Evolutionary conservation across 1,140 invertebrate species (phyloP).

Genomic region (Drosophila mauritiana): DNA sequence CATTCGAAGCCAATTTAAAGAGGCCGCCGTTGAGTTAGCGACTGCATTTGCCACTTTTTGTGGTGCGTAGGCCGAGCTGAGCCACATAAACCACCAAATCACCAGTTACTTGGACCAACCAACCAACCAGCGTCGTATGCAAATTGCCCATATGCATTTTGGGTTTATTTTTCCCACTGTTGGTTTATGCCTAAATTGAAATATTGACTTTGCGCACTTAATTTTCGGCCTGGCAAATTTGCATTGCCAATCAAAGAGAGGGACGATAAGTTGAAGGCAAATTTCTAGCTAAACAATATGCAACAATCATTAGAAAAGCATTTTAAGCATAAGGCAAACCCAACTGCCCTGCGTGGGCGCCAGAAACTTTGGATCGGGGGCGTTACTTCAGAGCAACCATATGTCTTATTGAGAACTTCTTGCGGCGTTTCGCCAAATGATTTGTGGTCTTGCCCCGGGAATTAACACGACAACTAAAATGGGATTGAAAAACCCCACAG

Average conservation of each 20-base stretch:
- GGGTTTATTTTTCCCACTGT: conserved; percentile 10
- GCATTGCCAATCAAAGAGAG: conserved; percentile 68
- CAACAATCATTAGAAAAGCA: conserved; percentile 79
- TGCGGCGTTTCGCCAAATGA: conserved; percentile 40
- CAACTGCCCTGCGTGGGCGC: conserved; percentile 30
- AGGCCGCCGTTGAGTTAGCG: conserved; percentile 36
- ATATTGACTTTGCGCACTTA: conserved; percentile 81
- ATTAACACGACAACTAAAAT: conserved; percentile 13
- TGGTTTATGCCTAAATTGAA: conserved; percentile 62
- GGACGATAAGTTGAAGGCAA: conserved; percentile 21
- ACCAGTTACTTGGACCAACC: conserved; percentile 51
- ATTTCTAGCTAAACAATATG: conserved; percentile 60
- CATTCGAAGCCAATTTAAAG: conserved; percentile 69
- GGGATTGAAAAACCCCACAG: conserved; percentile 7
- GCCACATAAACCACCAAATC: conserved; percentile 14
- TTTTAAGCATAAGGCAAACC: conserved; percentile 51
- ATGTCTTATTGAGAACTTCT: conserved; percentile 38
- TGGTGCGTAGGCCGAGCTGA: conserved; percentile 48
- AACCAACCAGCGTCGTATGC: conserved; percentile 32
- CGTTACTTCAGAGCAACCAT: conserved; percentile 34
- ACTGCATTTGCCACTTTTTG: conserved; percentile 28
- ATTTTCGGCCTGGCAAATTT: conserved; percentile 76
- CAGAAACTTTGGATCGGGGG: conserved; percentile 32
- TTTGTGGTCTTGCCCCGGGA: conserved; percentile 33
- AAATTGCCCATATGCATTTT: conserved; percentile 65